Base-by-base conservation (phyloP, 2,113 vertebrate genomes). In the Tragulus kanchil region DNA sequence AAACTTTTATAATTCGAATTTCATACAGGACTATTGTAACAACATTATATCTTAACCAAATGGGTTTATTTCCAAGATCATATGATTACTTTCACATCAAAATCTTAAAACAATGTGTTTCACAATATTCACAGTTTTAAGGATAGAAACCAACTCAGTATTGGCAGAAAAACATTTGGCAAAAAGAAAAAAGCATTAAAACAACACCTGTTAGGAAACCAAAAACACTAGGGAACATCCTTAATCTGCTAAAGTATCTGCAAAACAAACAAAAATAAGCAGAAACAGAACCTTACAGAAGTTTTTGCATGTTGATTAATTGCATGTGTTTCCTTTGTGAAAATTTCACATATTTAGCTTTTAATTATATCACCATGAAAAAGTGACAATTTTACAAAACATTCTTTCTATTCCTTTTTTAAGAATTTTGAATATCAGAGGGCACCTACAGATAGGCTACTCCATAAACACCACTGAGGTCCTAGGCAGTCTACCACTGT, bases 391-490 rank as follows among this genome's bases (percentile, higher is more conserved):
- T 84, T 94, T 36, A 78, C 4, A 87, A 73, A 17, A 78, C 8
- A n/a, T 54, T 12, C 6, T 92, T 54, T 12, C 6, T 92, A 83
- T 89, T 67, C 15, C 54, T 56, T 28, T 84, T 93, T 97, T 95
- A 96, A 96, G 69, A 85, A 95, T 97, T 93, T 90, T 93, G 61
- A 90, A 8, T 73, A 52, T 6, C 16, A 95, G 96, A 98, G 26
- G n/a, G n/a, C 83, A 96, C 56, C 58, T 95, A 89, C 95, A 96
- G 65, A 90, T 79, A 92, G 89, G 23, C 77, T 61, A 92, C 90
- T 97, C 91, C 85, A 96, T 98, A 98, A 98, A 98, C 96, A 98
- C 79, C 26, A 69, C 23, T 83, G 78, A 97, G 92, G 90, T 98
- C 79, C 90, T 96, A 95, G 90, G 92, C 93, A 98, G 95, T 62